Conservation (phyloP, 2,797 vertebrate species). For the Lacerta agilis region DNA sequence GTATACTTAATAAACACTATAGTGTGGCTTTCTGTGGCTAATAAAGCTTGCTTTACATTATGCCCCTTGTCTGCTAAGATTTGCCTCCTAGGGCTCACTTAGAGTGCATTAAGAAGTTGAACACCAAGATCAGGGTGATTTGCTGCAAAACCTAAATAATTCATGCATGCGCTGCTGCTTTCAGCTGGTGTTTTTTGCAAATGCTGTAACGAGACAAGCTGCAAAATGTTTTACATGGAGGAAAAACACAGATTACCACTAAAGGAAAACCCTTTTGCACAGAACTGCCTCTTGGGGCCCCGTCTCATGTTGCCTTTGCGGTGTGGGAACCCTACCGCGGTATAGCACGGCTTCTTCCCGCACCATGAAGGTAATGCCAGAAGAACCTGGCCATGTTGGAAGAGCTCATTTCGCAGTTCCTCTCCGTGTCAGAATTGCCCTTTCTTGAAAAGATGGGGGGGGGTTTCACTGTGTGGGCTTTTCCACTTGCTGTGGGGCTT, state of each 20-base stretch:
- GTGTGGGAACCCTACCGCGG: neutral
- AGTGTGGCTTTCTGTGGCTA: conserved; percentile 79
- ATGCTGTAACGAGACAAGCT: conserved; percentile 90
- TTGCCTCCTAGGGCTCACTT: conserved; percentile 87
- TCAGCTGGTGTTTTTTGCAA: conserved; percentile 91
- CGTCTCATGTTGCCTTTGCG: conserved; percentile 1
- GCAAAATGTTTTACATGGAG: conserved; percentile 83
- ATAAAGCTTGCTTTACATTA: conserved; percentile 90
- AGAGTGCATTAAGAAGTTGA: conserved; percentile 84
- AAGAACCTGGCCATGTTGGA: neutral
- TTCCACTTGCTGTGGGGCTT: no score
- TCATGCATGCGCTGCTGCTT: conserved; percentile 88
- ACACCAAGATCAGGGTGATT: conserved; percentile 80
- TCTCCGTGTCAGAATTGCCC: no score
- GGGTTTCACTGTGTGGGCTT: neutral
- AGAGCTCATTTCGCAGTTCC: neutral
- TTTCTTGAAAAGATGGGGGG: no score
- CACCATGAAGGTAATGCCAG: neutral
- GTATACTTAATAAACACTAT: conserved; percentile 85
- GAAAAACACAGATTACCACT: conserved; percentile 59
- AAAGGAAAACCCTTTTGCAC: conserved; percentile 64
- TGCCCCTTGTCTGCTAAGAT: conserved; percentile 81
- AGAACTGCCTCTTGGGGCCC: conserved; percentile 25
- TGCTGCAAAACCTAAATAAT: conserved; percentile 90
- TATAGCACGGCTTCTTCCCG: neutral